A percentile compares a stretch with the other conserved stretches of the same genome.
Conservation (phyloP, 2,113 vertebrate genomes). For the Lycaon pictus region DNA sequence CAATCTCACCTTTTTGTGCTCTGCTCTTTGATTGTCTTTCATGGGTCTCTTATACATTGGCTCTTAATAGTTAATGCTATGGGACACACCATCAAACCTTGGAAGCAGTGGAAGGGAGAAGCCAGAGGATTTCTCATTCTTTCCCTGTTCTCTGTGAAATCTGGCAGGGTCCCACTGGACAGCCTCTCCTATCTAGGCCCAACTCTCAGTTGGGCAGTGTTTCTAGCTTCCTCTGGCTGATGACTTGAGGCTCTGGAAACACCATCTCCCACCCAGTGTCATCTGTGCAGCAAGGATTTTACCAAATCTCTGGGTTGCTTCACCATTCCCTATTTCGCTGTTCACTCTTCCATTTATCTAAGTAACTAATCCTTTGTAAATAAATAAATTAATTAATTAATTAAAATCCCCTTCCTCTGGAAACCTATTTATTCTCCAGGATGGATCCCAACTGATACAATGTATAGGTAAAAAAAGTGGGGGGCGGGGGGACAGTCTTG, state of each 20-base stretch:
- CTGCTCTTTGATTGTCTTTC: background rate
- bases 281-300: background rate
- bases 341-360: constrained; percentile 5
- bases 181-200: constrained; percentile 62
- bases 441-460: background rate
- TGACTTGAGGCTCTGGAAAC: background rate
- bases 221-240: constrained; percentile 45
- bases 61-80: background rate
- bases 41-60: background rate
- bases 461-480: background rate
- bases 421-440: constrained; percentile 25
- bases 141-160: constrained; percentile 40
- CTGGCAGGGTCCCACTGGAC: constrained; percentile 13
- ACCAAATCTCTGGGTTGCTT: background rate
- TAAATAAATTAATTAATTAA: too few species aligned
- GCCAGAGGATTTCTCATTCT: constrained; percentile 8
- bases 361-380: background rate
- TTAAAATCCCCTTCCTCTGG: background rate
- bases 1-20: background rate
- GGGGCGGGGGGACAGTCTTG: background rate
- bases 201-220: background rate
- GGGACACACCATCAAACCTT: background rate
- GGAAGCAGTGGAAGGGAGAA: constrained; percentile 15
- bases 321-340: background rate
- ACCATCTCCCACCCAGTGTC: background rate